These are phyloP conservation scores for Baronia brevicornis DNA, from an alignment of 2,888 invertebrate species.

Conservation along the genomic window DNA sequence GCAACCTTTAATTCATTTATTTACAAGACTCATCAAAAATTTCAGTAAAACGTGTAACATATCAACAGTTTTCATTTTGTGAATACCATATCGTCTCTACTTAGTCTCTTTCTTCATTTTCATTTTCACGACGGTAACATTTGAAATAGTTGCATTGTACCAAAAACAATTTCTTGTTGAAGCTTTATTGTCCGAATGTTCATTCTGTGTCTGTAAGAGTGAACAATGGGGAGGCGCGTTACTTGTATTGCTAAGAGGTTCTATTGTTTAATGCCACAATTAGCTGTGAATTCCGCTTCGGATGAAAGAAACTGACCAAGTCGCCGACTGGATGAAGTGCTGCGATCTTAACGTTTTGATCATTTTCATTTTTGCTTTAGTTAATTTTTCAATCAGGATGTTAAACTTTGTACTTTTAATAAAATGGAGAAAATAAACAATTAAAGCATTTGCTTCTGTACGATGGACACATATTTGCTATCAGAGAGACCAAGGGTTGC, in stretches of 20 bases:
- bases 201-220: constrained; percentile 31
- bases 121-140: constrained; percentile 16
- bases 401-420: neutral
- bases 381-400: neutral
- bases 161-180: constrained; percentile 31
- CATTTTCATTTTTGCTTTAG: no score
- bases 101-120: constrained; percentile 16
- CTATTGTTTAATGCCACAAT: constrained; percentile 74
- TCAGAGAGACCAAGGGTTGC: no score
- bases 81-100: no score
- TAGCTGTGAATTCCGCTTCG: constrained; percentile 57
- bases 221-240: constrained; percentile 45
- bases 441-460: no score
- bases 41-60: no score
- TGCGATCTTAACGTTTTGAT: constrained; percentile 29
- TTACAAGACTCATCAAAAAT: no score
- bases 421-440: no score
- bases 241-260: constrained; percentile 64
- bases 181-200: constrained; percentile 32
- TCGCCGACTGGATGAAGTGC: constrained; percentile 34
- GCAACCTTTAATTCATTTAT: no score
- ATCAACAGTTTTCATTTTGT: no score
- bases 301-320: constrained; percentile 72
- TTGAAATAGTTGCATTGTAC: constrained; percentile 18
- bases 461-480: no score